These are phyloP conservation scores for Beris morrisii DNA, from an alignment of 2,888 invertebrate species.

Conservation along the genomic window DNA sequence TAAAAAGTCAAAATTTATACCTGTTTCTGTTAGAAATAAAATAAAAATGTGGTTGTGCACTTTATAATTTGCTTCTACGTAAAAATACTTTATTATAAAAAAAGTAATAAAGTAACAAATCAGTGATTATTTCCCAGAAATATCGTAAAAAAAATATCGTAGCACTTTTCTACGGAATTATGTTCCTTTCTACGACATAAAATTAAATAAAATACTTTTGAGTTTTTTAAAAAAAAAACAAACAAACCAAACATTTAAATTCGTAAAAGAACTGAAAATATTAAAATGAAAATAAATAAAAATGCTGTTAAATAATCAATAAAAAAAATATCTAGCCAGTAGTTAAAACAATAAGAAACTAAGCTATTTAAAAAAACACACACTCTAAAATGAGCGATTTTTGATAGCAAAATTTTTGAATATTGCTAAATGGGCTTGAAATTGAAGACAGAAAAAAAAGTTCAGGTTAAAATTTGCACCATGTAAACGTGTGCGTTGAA, in stretches of 20 bases:
- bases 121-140: too few species aligned
- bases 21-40: neutral
- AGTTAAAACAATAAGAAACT: conserved; percentile 15
- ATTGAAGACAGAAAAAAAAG: too few species aligned
- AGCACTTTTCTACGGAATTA: neutral
- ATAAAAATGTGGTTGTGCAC: conserved; percentile 20
- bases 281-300: conserved; percentile 1
- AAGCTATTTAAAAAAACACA: conserved; percentile 1
- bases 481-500: too few species aligned
- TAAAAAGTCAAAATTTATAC: neutral
- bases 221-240: neutral
- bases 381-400: too few species aligned
- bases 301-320: conserved; percentile 22
- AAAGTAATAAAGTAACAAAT: too few species aligned
- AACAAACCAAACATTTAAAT: neutral
- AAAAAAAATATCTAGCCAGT: conserved; percentile 21
- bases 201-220: neutral
- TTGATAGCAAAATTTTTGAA: too few species aligned
- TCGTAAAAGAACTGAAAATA: conserved; percentile 1
- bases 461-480: too few species aligned
- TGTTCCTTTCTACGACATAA: conserved; percentile 1
- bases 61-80: neutral
- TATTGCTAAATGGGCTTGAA: too few species aligned
- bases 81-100: too few species aligned
- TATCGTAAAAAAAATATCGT: too few species aligned